Evolutionary conservation across 1,140 invertebrate species (phyloP).

Genomic region (Coelopa frigida): DNA sequence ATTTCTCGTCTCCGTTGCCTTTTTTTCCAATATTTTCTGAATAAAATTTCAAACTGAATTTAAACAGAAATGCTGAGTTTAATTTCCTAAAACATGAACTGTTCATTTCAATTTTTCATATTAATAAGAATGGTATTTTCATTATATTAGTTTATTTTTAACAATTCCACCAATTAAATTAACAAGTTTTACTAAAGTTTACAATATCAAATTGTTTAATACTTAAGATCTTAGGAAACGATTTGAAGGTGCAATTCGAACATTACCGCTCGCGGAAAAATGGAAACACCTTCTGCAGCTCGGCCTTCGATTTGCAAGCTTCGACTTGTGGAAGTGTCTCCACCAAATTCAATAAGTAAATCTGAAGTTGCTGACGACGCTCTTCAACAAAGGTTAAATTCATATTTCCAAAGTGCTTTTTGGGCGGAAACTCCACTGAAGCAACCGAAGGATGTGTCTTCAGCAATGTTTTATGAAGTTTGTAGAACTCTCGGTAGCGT

Average conservation of each 20-base stretch:
- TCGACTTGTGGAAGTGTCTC: constrained; percentile 61
- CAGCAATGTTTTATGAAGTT: constrained; percentile 66
- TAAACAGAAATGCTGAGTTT: no score
- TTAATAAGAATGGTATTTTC: no score
- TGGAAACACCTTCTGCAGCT: constrained; percentile 35
- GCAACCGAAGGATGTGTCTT: constrained; percentile 63
- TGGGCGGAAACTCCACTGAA: constrained; percentile 79
- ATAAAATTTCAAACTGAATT: no score
- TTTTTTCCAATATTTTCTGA: no score
- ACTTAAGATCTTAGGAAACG: neutral
- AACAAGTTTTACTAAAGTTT: neutral
- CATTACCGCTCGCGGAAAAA: constrained; percentile 35
- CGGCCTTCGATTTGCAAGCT: constrained; percentile 46
- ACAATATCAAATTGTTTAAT: neutral
- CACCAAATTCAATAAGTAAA: constrained; percentile 66
- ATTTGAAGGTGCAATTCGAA: no score
- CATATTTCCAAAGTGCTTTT: constrained; percentile 83
- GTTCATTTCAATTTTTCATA: no score
- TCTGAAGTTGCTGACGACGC: constrained; percentile 63
- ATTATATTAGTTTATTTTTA: no score
- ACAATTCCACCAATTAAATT: neutral
- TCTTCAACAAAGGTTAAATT: constrained; percentile 73
- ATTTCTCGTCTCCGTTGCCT: no score
- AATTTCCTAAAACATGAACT: no score
- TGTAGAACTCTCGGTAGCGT: constrained; percentile 77